Conservation (phyloP, 2,888 invertebrate genomes). For the Cheilosia scutellata region DNA sequence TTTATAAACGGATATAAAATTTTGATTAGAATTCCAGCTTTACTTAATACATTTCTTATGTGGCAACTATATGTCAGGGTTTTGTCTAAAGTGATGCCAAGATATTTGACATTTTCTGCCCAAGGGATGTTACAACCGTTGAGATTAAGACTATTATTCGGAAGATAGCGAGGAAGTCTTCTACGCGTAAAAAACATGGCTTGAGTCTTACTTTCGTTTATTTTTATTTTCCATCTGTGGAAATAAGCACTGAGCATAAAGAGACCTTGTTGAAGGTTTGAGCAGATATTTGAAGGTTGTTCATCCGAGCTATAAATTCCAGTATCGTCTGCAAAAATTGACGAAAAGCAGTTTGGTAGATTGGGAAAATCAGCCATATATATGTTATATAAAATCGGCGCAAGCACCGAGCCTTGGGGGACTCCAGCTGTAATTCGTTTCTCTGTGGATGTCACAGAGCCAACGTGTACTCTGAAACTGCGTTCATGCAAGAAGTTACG, state of each 20-base stretch:
- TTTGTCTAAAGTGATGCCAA: constrained; percentile 14
- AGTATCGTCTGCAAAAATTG: constrained; percentile 35
- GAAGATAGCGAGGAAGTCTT: background rate
- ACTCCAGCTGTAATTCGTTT: constrained; percentile 1
- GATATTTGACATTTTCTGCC: constrained; percentile 23
- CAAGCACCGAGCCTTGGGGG: constrained; percentile 31
- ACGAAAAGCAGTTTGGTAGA: constrained; percentile 23
- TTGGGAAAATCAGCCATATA: constrained; percentile 12
- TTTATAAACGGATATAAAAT: too few relatives aligned
- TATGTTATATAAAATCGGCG: constrained; percentile 17
- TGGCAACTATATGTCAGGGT: background rate
- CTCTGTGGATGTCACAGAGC: background rate
- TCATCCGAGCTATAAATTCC: constrained; percentile 22
- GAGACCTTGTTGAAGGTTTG: constrained; percentile 25
- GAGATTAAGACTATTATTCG: constrained; percentile 12
- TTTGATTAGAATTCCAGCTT: too few relatives aligned
- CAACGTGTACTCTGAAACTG: background rate
- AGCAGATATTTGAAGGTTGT: constrained; percentile 2
- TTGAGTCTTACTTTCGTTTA: constrained; percentile 23
- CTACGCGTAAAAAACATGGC: constrained; percentile 20
- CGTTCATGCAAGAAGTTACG: constrained; percentile 14
- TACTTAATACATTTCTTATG: too few relatives aligned
- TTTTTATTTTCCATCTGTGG: constrained; percentile 30
- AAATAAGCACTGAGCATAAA: constrained; percentile 13
- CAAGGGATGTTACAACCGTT: constrained; percentile 21